Evolutionary conservation across 1,140 invertebrate genomes (phyloP).

Genomic region (Ceratosolen fusciceps): DNA sequence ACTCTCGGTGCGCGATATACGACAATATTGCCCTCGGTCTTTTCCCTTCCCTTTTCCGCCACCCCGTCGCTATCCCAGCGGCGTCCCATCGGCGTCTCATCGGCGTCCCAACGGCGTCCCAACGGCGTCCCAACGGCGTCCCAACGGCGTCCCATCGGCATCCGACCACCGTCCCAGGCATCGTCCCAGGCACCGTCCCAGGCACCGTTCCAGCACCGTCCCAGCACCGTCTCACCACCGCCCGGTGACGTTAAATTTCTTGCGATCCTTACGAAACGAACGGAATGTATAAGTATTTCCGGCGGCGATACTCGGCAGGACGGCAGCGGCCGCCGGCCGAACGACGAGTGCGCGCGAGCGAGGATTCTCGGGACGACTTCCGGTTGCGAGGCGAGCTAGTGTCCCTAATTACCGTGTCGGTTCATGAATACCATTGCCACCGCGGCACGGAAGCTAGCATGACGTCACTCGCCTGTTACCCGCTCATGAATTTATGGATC

Average conservation of each 20-base stretch:
- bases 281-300: constrained; percentile 72
- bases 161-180: background rate
- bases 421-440: constrained; percentile 72
- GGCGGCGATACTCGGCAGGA: constrained; percentile 67
- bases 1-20: constrained; percentile 16
- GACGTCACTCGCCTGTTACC: constrained; percentile 71
- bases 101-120: background rate
- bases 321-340: constrained; percentile 47
- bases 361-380: constrained; percentile 70
- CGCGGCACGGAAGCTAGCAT: constrained; percentile 70
- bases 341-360: constrained; percentile 54
- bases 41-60: background rate
- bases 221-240: background rate
- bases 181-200: background rate
- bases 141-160: background rate
- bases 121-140: background rate
- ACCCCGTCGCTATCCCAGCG: background rate
- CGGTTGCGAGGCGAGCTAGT: constrained; percentile 68
- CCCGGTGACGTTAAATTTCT: constrained; percentile 52
- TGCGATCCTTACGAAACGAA: constrained; percentile 66
- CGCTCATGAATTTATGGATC: constrained; percentile 73
- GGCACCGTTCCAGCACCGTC: background rate
- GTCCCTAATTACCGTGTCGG: constrained; percentile 73
- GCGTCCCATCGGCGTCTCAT: background rate
- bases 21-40: constrained; percentile 19